Percentiles rank a stretch among this genome's conserved stretches.
Evolutionary conservation across 2,113 vertebrate genomes (phyloP).

Genomic region (Alaudala cheleensis): DNA sequence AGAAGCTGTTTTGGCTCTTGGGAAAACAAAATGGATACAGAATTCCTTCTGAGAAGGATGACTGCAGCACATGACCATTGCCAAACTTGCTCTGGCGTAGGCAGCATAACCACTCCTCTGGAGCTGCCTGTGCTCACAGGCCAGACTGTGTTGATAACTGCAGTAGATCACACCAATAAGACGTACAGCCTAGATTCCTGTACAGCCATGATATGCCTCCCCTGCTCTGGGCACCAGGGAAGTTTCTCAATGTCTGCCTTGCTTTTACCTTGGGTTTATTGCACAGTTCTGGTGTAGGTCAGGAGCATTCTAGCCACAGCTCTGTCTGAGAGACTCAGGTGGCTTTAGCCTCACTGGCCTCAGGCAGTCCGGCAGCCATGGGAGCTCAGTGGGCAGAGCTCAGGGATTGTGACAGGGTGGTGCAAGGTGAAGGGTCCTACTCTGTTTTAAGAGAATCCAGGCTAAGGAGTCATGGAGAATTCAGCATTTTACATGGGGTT

Average conservation of each 20-base stretch:
- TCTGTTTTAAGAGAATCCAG: not conserved
- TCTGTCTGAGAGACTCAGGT: not conserved
- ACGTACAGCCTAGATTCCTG: not conserved
- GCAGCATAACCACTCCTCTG: not conserved
- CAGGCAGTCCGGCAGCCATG: not conserved
- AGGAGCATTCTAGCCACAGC: not conserved
- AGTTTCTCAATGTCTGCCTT: not conserved
- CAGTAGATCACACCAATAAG: not conserved
- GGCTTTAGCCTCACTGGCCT: not conserved
- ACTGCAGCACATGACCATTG: not conserved
- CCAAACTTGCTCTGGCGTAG: not conserved
- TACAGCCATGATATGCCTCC: not conserved
- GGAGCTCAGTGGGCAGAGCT: not conserved
- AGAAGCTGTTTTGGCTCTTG: not conserved
- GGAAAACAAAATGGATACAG: not conserved
- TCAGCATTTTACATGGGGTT: not conserved
- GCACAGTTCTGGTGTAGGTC: not conserved
- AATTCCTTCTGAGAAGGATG: not conserved
- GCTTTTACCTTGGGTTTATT: not conserved
- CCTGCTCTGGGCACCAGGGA: not conserved
- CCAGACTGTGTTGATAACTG: not conserved
- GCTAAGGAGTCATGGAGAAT: not conserved
- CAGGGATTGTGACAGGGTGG: not conserved
- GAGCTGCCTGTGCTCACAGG: not conserved
- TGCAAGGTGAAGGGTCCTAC: not conserved